Percentiles rank a stretch among this genome's conserved stretches.
Conservation (phyloP, 2,797 vertebrate genomes). For the Danio albolineatus region DNA sequence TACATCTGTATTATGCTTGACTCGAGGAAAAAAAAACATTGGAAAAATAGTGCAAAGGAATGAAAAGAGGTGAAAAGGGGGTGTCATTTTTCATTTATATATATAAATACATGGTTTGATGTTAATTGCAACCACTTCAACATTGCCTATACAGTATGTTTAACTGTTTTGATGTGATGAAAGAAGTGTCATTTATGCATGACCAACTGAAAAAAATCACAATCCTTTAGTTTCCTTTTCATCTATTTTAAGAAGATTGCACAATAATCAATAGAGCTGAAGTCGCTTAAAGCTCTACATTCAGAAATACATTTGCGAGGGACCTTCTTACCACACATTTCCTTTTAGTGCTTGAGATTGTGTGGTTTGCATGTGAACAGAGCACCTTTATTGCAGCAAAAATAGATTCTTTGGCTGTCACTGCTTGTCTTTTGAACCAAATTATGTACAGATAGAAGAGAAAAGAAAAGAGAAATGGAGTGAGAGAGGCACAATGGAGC, state of each 20-base stretch:
- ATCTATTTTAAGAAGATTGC: neutral
- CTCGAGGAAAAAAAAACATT: too few species aligned
- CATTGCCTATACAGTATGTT: too few species aligned
- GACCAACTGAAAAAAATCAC: neutral
- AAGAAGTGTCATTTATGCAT: neutral
- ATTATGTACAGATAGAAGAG: neutral
- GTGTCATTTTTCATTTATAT: too few species aligned
- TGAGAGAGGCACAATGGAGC: conserved; percentile 12
- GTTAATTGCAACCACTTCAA: too few species aligned
- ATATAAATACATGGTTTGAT: too few species aligned
- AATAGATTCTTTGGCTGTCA: conserved; percentile 7
- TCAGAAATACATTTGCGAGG: conserved; percentile 6
- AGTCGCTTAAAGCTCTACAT: conserved; percentile 9
- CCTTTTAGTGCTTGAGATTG: neutral
- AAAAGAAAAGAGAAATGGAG: neutral
- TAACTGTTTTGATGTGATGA: too few species aligned
- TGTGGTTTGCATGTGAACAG: conserved; percentile 1
- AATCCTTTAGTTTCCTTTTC: neutral
- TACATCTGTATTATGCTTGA: too few species aligned
- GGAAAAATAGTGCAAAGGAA: too few species aligned
- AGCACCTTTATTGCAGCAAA: conserved; percentile 15
- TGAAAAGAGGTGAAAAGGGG: too few species aligned
- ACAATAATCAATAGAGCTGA: neutral
- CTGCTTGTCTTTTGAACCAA: neutral
- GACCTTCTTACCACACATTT: conserved; percentile 8